A percentile compares a stretch with the other conserved stretches of the same genome.
These are phyloP conservation scores for Rhombomys opimus DNA, from an alignment of 2,113 vertebrate species.

Conservation along the genomic window DNA sequence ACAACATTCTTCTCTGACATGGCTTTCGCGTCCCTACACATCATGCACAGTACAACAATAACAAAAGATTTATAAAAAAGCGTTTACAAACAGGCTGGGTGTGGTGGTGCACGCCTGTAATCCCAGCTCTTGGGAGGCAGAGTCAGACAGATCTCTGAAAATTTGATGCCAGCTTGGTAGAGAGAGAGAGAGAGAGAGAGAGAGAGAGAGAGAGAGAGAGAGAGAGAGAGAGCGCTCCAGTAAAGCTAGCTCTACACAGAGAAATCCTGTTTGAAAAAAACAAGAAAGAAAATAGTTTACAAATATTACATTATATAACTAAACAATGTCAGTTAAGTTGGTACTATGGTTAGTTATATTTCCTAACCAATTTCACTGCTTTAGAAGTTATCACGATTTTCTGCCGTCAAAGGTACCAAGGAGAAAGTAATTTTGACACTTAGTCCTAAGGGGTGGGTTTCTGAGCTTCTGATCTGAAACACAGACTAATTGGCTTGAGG, in stretches of 20 bases:
- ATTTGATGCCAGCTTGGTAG: no score
- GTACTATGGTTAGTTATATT: conserved; percentile 9
- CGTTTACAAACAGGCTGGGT: no score
- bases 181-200: no score
- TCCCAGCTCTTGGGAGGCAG: no score
- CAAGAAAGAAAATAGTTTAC: neutral
- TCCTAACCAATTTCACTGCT: neutral
- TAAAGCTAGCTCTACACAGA: no score
- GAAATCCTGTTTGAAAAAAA: no score
- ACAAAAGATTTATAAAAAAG: no score
- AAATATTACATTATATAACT: neutral
- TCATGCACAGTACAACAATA: neutral
- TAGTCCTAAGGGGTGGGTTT: neutral
- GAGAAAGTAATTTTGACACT: conserved; percentile 40
- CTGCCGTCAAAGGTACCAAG: conserved; percentile 31
- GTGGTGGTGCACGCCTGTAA: no score
- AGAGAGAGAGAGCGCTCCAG: no score
- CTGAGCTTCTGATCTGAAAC: conserved; percentile 27
- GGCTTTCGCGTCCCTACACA: neutral
- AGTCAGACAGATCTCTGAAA: no score
- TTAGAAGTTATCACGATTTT: conserved; percentile 18
- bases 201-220: no score
- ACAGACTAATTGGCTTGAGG: neutral
- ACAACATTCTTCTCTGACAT: neutral
- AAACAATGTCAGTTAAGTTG: neutral